phyloP scores from a whole-genome alignment of 2,888 invertebrate species.

The Anoncus sp. region DNA sequence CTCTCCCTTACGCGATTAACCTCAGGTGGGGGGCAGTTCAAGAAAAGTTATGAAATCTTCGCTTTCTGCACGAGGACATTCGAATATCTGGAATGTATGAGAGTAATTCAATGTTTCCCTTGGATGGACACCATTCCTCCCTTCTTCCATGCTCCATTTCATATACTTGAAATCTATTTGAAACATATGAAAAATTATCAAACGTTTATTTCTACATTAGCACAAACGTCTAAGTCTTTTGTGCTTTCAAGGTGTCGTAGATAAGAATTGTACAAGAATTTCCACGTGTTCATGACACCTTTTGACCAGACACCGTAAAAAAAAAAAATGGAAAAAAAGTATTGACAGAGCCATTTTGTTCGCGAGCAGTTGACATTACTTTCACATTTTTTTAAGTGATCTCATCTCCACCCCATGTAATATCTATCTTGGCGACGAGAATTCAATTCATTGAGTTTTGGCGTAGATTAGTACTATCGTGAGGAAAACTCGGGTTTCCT shows the following conservation, averaged over 20 bases:
- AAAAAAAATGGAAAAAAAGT: background rate
- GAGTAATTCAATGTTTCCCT: too few relatives aligned
- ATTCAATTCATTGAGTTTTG: slow-evolving; percentile 18
- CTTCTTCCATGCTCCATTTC: too few relatives aligned
- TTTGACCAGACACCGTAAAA: background rate
- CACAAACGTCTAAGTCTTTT: background rate
- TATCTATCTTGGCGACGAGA: background rate
- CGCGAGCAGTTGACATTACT: background rate
- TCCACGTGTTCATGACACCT: background rate
- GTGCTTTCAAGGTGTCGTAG: background rate
- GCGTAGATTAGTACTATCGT: background rate
- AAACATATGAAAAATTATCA: too few relatives aligned
- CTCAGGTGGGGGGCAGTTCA: too few relatives aligned
- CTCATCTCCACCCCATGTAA: slow-evolving; percentile 1
- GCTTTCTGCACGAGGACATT: too few relatives aligned
- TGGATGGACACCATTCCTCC: too few relatives aligned
- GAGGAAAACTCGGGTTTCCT: slow-evolving; percentile 21
- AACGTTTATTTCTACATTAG: too few relatives aligned
- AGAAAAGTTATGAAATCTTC: too few relatives aligned
- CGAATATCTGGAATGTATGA: too few relatives aligned
- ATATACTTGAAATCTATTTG: too few relatives aligned
- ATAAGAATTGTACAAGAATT: background rate
- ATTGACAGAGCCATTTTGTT: background rate
- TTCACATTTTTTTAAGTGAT: background rate
- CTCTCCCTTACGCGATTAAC: too few relatives aligned